Percentiles rank a stretch among this genome's conserved stretches.
Conservation (phyloP, 2,888 invertebrate species). For the Eupithecia abbreviata region DNA sequence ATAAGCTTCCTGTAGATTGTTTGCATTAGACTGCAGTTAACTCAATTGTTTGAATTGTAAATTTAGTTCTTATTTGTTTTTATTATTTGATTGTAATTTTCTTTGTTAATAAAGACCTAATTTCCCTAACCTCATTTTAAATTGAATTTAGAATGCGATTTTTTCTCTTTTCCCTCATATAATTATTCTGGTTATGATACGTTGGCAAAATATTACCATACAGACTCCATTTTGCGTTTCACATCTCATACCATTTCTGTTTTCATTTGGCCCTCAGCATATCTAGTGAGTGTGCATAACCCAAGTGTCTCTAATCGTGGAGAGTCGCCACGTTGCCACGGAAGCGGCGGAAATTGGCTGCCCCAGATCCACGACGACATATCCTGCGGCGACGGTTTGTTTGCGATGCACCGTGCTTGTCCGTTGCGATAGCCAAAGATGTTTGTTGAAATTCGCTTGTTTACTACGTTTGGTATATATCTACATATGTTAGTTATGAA, state of each 20-base stretch:
- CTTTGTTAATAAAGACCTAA: no score
- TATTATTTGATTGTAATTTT: no score
- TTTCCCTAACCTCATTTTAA: neutral
- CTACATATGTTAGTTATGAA: no score
- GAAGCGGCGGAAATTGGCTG: conserved; percentile 64
- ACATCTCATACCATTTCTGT: conserved; percentile 13
- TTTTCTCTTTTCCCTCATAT: neutral
- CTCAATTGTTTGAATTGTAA: no score
- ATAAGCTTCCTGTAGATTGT: no score
- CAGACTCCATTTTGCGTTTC: neutral
- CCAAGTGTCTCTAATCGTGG: conserved; percentile 48
- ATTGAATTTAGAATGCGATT: neutral
- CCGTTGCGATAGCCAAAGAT: conserved; percentile 18
- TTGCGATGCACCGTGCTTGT: conserved; percentile 46
- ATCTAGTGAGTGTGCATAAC: conserved; percentile 18
- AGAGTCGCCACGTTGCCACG: conserved; percentile 51
- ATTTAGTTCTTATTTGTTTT: no score
- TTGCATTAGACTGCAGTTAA: no score
- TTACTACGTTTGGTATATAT: neutral
- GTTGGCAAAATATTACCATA: neutral
- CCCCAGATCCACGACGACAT: conserved; percentile 55
- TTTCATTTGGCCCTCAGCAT: conserved; percentile 15
- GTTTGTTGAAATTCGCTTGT: conserved; percentile 5
- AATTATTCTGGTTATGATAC: neutral
- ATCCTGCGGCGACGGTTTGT: conserved; percentile 41